Percentiles rank a stretch among this genome's conserved stretches.
phyloP scores from a whole-genome alignment of 2,113 vertebrate species.

The Corvus hawaiiensis region DNA sequence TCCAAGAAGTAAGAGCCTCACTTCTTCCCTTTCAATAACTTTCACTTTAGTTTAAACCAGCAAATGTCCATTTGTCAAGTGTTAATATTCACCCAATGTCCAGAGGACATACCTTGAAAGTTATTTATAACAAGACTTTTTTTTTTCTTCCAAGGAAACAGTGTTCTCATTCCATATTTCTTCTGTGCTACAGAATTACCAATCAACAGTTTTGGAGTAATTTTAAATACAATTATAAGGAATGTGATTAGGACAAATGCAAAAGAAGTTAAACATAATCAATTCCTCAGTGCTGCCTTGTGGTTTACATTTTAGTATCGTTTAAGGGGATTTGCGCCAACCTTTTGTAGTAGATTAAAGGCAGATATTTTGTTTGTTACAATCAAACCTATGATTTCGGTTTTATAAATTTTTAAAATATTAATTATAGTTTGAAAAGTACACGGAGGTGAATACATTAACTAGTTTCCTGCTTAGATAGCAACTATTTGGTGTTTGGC shows the following conservation, averaged over 20 bases:
- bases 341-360: constrained; percentile 77
- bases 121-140: constrained; percentile 46
- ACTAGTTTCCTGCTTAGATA: constrained; percentile 63
- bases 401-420: constrained; percentile 86
- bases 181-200: constrained; percentile 35
- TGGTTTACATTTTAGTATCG: constrained; percentile 64
- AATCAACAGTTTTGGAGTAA: constrained; percentile 53
- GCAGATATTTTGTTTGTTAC: constrained; percentile 83
- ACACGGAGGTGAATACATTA: constrained; percentile 69
- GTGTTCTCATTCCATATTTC: constrained; percentile 55
- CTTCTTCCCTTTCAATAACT: constrained; percentile 27
- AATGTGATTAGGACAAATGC: constrained; percentile 57
- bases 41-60: constrained; percentile 39
- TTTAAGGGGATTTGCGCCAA: constrained; percentile 57
- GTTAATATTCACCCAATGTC: constrained; percentile 64
- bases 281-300: background rate
- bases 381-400: constrained; percentile 80
- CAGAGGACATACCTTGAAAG: constrained; percentile 68
- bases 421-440: constrained; percentile 80
- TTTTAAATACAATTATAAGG: constrained; percentile 67
- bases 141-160: constrained; percentile 5
- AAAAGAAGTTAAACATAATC: constrained; percentile 62
- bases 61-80: constrained; percentile 49
- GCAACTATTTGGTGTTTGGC: constrained; percentile 69
- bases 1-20: background rate